A percentile compares a stretch with the other conserved stretches of the same genome.
phyloP scores from a whole-genome alignment of 2,888 invertebrate genomes.

The Leptopilina syphax region DNA sequence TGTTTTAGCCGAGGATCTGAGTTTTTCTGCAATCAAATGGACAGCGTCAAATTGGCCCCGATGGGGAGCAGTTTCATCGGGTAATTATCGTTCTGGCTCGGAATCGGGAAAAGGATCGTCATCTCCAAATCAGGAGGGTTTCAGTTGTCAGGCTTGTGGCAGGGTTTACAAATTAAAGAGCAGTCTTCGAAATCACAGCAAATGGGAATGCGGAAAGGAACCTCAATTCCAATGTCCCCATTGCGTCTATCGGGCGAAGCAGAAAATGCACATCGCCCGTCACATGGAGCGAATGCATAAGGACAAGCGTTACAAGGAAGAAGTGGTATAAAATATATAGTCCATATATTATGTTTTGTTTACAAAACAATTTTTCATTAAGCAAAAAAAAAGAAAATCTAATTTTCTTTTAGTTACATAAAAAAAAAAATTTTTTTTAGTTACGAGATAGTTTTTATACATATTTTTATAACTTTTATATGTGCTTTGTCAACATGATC shows the following conservation, averaged over 20 bases:
- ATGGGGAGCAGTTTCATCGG: slow-evolving; percentile 74
- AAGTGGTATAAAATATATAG: slow-evolving; percentile 66
- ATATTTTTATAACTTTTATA: slow-evolving; percentile 14
- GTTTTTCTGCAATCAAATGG: slow-evolving; percentile 84
- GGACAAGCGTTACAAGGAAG: slow-evolving; percentile 75
- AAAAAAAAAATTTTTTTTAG: not conserved
- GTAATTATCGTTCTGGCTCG: slow-evolving; percentile 74
- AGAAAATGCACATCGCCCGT: slow-evolving; percentile 77
- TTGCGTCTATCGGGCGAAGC: slow-evolving; percentile 76
- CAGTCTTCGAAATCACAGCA: slow-evolving; percentile 78
- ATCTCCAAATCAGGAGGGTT: slow-evolving; percentile 77
- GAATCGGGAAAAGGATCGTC: slow-evolving; percentile 69
- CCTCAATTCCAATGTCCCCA: slow-evolving; percentile 77
- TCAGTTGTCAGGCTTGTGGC: slow-evolving; percentile 89
- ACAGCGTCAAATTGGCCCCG: slow-evolving; percentile 81
- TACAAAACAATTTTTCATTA: not conserved
- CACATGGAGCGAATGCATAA: slow-evolving; percentile 78
- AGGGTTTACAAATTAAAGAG: slow-evolving; percentile 92
- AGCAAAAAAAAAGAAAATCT: not conserved
- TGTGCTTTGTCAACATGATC: not conserved
- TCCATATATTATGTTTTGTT: not conserved
- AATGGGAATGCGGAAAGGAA: slow-evolving; percentile 77
- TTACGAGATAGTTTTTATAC: not conserved
- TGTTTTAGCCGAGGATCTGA: slow-evolving; percentile 84
- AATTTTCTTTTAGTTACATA: slow-evolving; percentile 1